Conservation (phyloP, 2,888 invertebrate genomes). For the Tachina grossa region DNA sequence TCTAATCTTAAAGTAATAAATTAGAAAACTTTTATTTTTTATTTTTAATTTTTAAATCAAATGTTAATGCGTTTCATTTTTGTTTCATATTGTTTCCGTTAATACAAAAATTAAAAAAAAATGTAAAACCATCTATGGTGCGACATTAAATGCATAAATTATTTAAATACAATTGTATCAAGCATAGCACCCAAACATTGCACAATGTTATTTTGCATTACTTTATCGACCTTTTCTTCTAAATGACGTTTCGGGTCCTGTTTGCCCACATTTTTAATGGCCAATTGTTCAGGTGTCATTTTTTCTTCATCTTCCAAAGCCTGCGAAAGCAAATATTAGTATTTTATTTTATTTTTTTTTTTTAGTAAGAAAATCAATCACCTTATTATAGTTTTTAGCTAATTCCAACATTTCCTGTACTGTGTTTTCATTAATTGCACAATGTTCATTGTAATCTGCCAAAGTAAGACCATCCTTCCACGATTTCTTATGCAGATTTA, state of each 20-base stretch:
- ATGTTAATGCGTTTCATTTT: slow-evolving; percentile 46
- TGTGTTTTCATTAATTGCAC: slow-evolving; percentile 95
- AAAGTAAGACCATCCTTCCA: slow-evolving; percentile 98
- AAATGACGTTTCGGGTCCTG: slow-evolving; percentile 99
- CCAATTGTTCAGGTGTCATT: slow-evolving; percentile 99
- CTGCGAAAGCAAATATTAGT: slow-evolving; percentile 73
- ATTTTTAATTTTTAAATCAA: slow-evolving; percentile 45
- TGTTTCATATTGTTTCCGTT: slow-evolving; percentile 6
- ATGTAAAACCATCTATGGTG: slow-evolving; percentile 6
- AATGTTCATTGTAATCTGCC: slow-evolving; percentile 96
- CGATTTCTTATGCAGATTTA: slow-evolving; percentile 99
- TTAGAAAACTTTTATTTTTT: slow-evolving; percentile 19
- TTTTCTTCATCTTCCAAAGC: slow-evolving; percentile 99
- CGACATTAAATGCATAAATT: slow-evolving; percentile 50
- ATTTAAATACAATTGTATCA: slow-evolving; percentile 95
- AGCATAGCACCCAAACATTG: slow-evolving; percentile 99
- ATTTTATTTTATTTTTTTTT: slow-evolving; percentile 20
- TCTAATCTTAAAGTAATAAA: background rate
- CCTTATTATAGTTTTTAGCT: slow-evolving; percentile 98
- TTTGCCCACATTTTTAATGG: slow-evolving; percentile 99
- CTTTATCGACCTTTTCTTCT: slow-evolving; percentile 98
- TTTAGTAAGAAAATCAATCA: slow-evolving; percentile 61
- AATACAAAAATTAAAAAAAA: slow-evolving; percentile 52
- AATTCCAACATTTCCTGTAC: slow-evolving; percentile 98
- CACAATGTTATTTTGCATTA: slow-evolving; percentile 98